Evolutionary conservation across 1,140 invertebrate genomes (phyloP), one percentile per base, ranked within the genome.

Genomic region (Agrilus planipennis): DNA sequence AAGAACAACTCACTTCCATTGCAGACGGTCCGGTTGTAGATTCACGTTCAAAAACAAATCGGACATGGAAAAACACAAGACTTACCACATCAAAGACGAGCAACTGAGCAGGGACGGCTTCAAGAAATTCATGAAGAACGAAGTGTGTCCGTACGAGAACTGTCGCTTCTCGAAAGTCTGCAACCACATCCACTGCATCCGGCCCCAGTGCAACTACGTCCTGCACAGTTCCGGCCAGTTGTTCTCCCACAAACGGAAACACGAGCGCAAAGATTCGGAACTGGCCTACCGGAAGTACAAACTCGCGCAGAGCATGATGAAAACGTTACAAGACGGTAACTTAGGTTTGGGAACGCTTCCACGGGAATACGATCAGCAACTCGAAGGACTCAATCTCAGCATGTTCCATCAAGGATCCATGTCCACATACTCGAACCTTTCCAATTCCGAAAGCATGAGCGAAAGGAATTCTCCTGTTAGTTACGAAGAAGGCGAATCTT

Each of bases 21-120:
- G 94, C 63, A 71, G 89, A 41, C 70, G 93, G 53, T 67, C 79
- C 28, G 81, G 80, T 3, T 98, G 94, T 67, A 81, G 84, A 44
- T 94, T 87, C 61, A 97, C 92, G 0, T 98, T 98, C 64, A 97
- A 97, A 63, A 97, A 98, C 64, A 98, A 98, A 67, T 90, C 91
- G 52, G 93, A 98, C 67, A 98, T 98, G 91, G 93, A 98, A 68
- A 98, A 98, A 71, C 94, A 98, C 71, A 98, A 97, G 62, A 87
- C 90, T 0, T 97, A 96, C 56, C 94, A 98, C 64, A 89, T 95
- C 52, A 96, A 96, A 65, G 92, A 98, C 63, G 91, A 95, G 58
- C 88, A 95, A 51, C 66, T 97, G 21, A 84, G 84, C 9, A 80
- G 89, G 47, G 94, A 97, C 61, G 93, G 93, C 3, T 98, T 97